These are phyloP conservation scores for Agelas oroides DNA, from an alignment of 37 sponge, comb jelly and placozoan genomes.

Conservation along the genomic window DNA sequence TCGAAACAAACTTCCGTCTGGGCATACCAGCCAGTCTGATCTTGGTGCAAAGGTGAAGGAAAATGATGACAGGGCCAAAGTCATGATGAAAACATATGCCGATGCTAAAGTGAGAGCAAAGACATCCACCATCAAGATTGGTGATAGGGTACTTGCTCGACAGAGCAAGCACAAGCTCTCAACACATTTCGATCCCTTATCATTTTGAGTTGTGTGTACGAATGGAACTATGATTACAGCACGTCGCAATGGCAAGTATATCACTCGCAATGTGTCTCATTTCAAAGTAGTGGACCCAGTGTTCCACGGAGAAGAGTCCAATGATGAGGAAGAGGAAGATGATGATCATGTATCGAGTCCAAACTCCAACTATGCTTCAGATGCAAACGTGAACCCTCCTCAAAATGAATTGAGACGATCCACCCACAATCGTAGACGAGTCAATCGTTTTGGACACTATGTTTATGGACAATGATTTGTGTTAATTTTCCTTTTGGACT, in stretches of 20 bases:
- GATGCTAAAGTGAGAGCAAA: conserved; percentile 19
- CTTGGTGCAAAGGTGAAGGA: conserved; percentile 3
- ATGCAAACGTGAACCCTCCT: not conserved
- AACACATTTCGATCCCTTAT: conserved; percentile 34
- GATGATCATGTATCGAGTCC: not conserved
- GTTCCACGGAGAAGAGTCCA: not conserved
- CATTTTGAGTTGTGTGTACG: conserved; percentile 18
- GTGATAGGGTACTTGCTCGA: conserved; percentile 21
- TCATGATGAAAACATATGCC: conserved; percentile 30
- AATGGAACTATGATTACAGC: conserved; percentile 52
- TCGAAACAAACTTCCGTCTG: conserved; percentile 42
- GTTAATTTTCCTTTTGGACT: too few relatives aligned
- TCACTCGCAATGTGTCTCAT: conserved; percentile 34
- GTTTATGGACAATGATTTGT: too few relatives aligned
- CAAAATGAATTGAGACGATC: not conserved
- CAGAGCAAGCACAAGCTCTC: conserved; percentile 40
- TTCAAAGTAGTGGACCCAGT: conserved; percentile 14
- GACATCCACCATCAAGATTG: conserved; percentile 22
- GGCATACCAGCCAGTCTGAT: not conserved
- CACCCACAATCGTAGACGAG: not conserved
- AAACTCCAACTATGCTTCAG: not conserved
- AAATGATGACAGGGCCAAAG: conserved; percentile 31
- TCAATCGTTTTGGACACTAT: not conserved
- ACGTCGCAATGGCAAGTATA: conserved; percentile 26
- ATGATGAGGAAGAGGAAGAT: conserved; percentile 3